Evolutionary conservation across 64 coral and sea anemone genomes (phyloP).

Genomic region (Pocillopora verrucosa): DNA sequence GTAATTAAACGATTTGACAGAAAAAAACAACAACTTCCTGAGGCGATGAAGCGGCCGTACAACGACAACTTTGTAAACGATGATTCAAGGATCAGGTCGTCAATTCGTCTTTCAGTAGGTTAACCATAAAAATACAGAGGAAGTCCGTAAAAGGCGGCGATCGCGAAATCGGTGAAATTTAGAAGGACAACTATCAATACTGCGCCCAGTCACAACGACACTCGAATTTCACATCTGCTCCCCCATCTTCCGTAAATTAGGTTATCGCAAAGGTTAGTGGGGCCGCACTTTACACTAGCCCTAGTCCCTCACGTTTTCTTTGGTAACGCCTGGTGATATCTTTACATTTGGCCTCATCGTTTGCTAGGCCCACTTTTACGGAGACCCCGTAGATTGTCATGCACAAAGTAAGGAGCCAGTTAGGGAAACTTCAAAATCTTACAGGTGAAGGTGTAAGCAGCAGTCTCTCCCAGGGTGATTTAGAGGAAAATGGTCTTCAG

Average conservation of each 20-base stretch:
- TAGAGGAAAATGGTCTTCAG: constrained; percentile 57
- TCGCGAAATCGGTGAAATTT: background rate
- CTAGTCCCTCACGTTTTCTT: background rate
- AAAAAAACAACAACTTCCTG: constrained; percentile 1
- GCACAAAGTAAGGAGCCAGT: constrained; percentile 40
- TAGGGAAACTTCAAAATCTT: background rate
- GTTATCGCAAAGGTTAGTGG: background rate
- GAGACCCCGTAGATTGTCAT: constrained; percentile 8
- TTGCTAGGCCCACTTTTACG: background rate
- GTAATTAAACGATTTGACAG: background rate
- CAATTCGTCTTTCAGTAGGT: background rate
- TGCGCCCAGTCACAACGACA: background rate
- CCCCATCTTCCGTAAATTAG: background rate
- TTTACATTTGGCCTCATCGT: background rate
- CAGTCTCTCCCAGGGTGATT: constrained; percentile 47
- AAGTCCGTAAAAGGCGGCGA: background rate
- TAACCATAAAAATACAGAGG: background rate
- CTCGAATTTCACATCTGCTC: background rate
- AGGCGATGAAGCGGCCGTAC: background rate
- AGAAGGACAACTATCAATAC: background rate
- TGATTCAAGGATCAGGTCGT: background rate
- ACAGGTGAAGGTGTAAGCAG: background rate
- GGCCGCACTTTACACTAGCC: background rate
- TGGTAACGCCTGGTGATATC: background rate
- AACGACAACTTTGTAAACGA: background rate